phyloP scores from a whole-genome alignment of 2,888 invertebrate species.

The Tiliacea aurago region DNA sequence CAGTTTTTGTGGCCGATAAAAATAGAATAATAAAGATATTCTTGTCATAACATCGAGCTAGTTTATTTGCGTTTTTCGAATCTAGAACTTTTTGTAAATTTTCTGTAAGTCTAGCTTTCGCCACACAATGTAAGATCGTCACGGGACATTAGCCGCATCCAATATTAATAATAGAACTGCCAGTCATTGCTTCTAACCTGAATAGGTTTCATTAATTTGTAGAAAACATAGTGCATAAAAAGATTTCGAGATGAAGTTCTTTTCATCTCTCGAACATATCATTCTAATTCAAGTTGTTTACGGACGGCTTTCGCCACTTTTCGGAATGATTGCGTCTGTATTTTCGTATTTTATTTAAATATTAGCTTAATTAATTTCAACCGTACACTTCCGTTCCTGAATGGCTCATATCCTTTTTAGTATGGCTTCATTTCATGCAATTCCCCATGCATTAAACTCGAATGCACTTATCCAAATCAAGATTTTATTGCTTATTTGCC shows the following conservation, averaged over 20 bases:
- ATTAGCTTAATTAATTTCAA: neutral
- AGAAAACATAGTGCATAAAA: constrained; percentile 20
- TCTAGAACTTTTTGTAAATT: constrained; percentile 10
- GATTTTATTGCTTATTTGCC: neutral
- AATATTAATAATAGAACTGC: constrained; percentile 24
- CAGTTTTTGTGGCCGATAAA: too few relatives aligned
- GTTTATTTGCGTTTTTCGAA: constrained; percentile 7
- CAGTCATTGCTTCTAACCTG: constrained; percentile 20
- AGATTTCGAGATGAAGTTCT: neutral
- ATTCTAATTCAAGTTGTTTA: neutral
- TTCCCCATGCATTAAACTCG: neutral
- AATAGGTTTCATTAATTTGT: constrained; percentile 24
- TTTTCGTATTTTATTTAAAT: neutral
- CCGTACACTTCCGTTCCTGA: neutral
- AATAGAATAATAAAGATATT: neutral
- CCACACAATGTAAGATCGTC: constrained; percentile 1
- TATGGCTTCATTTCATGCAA: too few relatives aligned
- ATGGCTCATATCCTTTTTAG: neutral
- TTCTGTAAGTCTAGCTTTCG: constrained; percentile 37
- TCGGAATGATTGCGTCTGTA: neutral
- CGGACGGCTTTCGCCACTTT: neutral
- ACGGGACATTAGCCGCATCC: constrained; percentile 2
- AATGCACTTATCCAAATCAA: neutral
- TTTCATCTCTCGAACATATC: constrained; percentile 8
- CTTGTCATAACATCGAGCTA: neutral